Conservation (phyloP, 2,797 vertebrate species). For the Peromyscus nudipes region DNA sequence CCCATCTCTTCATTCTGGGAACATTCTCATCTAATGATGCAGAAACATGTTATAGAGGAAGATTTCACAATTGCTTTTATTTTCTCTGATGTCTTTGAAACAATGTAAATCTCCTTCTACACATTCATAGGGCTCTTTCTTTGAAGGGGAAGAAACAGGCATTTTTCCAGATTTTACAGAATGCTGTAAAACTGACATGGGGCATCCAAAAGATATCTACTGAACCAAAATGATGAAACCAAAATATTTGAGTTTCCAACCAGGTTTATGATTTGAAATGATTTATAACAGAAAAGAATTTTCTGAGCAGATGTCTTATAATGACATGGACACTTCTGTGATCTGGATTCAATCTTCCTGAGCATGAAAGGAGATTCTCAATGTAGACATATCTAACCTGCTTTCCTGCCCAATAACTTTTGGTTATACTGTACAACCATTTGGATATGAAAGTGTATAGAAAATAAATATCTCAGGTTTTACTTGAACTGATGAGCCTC, state of each 20-base stretch:
- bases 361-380: neutral
- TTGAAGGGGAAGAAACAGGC: neutral
- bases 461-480: neutral
- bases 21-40: neutral
- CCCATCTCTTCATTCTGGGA: neutral
- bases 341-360: neutral
- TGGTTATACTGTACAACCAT: neutral
- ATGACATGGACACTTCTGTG: neutral
- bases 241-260: neutral
- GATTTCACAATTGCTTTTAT: neutral
- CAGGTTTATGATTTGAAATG: neutral
- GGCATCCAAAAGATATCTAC: neutral
- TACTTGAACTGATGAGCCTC: neutral
- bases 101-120: too few relatives aligned
- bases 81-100: neutral
- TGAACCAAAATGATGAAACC: neutral
- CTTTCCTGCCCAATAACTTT: neutral
- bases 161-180: neutral
- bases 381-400: neutral
- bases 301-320: neutral
- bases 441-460: neutral
- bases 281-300: neutral
- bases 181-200: rapidly evolving
- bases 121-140: neutral
- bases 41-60: neutral